Base-by-base conservation (phyloP, 2,113 vertebrate species). In the Datnioides undecimradiatus region DNA sequence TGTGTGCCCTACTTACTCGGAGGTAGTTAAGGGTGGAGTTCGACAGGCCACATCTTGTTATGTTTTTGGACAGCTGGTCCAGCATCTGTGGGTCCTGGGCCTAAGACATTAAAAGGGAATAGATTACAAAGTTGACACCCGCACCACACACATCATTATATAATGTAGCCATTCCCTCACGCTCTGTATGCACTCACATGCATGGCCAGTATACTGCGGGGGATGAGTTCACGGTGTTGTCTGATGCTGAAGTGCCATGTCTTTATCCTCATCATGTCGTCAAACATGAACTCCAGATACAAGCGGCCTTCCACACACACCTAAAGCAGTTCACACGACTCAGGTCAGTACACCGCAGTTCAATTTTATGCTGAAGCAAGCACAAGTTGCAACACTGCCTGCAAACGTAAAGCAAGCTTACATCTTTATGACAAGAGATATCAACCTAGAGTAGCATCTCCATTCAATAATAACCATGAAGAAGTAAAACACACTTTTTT, bases 11-110 rank as follows among this genome's bases (percentile, higher is more conserved):
- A 91, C 93, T 89, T 71, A 99, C 98, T 96, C 98, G 97, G 98
- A 99, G 98, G 98, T 99, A 99, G 98, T 99, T 99, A 75, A 99
- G 96, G 83, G 98, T 99, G 91, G 97, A 98, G 94, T 99, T 99
- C 70, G 98, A 97, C 88, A 99, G 96, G 90, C 98, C 98, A 93
- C 97, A 99, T 91, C 98, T 96, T 71, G 98, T 99, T 92, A 99
- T 99, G 91, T 99, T 99, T 96, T 99, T 99, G 83, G 98, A 99
- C 90, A 99, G 95, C 95, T 99, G 98, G 92, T 99, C 98, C 94
- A 99, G 92, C 97, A 99, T 99, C 95, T 98, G 97, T 83, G 98
- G 97, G 93, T 99, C 98, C 92, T 99, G 98, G 87, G 98, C 97
- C 98, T 99, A 77, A 43, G 52, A 83, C 9, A 66, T 29, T 0